Evolutionary conservation across 2,113 vertebrate genomes (phyloP).

Genomic region (Xiphorhynchus elegans): DNA sequence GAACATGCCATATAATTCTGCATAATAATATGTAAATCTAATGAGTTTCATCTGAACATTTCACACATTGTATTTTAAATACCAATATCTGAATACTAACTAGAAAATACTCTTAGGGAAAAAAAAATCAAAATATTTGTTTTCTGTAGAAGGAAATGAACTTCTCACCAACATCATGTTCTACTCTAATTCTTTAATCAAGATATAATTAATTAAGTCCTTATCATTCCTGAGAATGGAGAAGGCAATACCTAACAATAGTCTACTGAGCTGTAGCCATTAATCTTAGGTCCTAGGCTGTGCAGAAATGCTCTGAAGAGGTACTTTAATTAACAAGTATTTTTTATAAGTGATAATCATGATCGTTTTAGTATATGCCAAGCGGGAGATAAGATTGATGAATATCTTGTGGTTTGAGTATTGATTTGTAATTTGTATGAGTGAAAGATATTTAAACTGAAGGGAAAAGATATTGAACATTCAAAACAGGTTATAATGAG

Average conservation of each 20-base stretch:
- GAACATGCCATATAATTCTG: not conserved
- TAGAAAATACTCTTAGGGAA: not conserved
- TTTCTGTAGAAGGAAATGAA: not conserved
- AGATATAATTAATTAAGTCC: constrained; percentile 21
- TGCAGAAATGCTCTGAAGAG: constrained; percentile 20
- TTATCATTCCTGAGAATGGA: not conserved
- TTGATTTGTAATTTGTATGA: constrained; percentile 19
- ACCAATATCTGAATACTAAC: not conserved
- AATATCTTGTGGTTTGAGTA: not conserved
- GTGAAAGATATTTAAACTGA: not conserved
- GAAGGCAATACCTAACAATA: not conserved
- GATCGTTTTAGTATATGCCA: not conserved
- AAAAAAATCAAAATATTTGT: not conserved
- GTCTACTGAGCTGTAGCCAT: not conserved
- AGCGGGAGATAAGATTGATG: constrained; percentile 3
- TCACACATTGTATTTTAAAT: not conserved
- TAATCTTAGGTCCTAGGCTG: not conserved
- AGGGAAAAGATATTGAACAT: not conserved
- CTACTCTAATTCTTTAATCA: not conserved
- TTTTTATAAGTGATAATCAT: constrained; percentile 4
- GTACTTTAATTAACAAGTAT: constrained; percentile 31
- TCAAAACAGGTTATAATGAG: not conserved
- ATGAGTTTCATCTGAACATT: not conserved
- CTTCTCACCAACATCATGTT: not conserved
- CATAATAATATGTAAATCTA: not conserved